Conservation (phyloP, 2,797 vertebrate genomes). For the Catamblyrhynchus diadema region DNA sequence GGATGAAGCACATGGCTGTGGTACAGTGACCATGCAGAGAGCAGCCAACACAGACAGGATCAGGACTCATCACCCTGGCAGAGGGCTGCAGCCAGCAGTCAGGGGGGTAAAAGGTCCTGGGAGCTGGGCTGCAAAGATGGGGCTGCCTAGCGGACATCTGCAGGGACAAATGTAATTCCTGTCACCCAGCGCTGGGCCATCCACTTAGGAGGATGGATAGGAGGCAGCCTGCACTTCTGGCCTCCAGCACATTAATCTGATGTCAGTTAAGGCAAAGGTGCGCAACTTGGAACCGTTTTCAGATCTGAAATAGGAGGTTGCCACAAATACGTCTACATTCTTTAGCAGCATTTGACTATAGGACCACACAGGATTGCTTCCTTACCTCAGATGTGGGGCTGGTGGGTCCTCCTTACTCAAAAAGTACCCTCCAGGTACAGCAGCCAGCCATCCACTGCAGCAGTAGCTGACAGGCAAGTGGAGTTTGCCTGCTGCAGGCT, state of each 20-base stretch:
- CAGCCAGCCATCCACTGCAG: neutral
- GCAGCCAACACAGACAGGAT: neutral
- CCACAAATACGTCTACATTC: neutral
- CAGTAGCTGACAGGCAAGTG: neutral
- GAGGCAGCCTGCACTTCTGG: neutral
- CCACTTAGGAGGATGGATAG: neutral
- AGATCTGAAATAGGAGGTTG: neutral
- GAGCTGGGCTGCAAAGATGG: neutral
- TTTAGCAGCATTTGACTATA: neutral
- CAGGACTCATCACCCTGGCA: neutral
- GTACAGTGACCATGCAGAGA: neutral
- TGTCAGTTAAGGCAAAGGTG: fast-evolving
- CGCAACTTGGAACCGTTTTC: neutral
- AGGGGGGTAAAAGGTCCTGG: neutral
- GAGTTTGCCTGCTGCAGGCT: neutral
- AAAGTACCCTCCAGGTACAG: neutral
- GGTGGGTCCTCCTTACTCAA: neutral
- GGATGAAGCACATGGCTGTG: neutral
- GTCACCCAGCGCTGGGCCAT: neutral
- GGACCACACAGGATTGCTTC: neutral
- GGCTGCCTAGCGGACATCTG: neutral
- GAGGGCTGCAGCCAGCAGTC: neutral
- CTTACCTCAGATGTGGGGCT: neutral
- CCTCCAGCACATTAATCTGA: neutral
- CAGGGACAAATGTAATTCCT: neutral